Evolutionary conservation across 2,888 invertebrate genomes (phyloP), one percentile per base, ranked within the genome.

Genomic region (Agonopterix arenella): DNA sequence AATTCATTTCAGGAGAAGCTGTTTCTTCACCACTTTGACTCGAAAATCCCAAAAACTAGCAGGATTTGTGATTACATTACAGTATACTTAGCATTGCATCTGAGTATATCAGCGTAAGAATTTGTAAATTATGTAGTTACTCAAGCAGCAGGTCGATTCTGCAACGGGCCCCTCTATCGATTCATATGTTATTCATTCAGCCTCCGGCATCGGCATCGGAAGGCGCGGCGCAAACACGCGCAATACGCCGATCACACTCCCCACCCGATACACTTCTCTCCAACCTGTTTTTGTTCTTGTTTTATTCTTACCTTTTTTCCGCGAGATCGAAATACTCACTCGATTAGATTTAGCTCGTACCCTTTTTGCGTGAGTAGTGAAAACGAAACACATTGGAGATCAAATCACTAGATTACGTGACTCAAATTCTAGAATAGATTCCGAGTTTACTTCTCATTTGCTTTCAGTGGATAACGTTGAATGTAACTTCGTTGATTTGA

Each of bases 211-310:
- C n/a, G 40, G 40, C 7, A 10, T 5, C 40, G 40, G 40, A 3
- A 11, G 40, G 40, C 40, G 40, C n/a, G 40, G 40, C 40, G 40
- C 40, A 28, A 28, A 28, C n/a, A 2, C 40, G 40, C 40, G 40
- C 40, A 40, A 40, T 40, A 40, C 40, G 40, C 10, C 40, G 28
- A 28, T 28, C 40, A 9, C 40, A 40, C 40, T 40, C 40, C 10
- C 40, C 40, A 49, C 47, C 42, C 28, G 49, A 49, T 50, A 52
- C 47, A 52, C 48, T 52, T 50, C 47, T 45, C 48, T 40, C 16
- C 45, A 36, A 40, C 9, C 40, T 47, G 45, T 50, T 53, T 52
- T 46, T 41, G 36, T 40, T 40, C 40, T 28, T 28, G 28, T 48
- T 37, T 44, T 49, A 44, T 47, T 44, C 41, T n/a, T 16, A 16